Conservation (phyloP, 2,113 vertebrate species). For the Macquaria australasica region DNA sequence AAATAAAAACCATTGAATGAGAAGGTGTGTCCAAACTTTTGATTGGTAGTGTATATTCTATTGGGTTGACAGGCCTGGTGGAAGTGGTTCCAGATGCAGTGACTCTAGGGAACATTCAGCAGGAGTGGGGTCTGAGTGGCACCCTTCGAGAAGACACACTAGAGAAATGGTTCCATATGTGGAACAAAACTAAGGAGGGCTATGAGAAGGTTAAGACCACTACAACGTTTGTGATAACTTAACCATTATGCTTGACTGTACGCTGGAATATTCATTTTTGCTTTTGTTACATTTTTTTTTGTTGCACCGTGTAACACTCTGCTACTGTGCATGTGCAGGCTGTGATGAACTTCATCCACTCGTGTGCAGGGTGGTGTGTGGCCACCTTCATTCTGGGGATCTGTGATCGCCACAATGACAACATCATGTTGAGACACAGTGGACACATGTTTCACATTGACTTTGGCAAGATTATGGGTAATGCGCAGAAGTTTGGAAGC, state of each 20-base stretch:
- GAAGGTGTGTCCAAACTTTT: too few species aligned
- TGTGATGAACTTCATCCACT: conserved; percentile 96
- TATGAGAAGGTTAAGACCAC: conserved; percentile 89
- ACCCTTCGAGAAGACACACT: conserved; percentile 92
- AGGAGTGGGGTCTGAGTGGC: conserved; percentile 92
- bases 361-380: conserved; percentile 96
- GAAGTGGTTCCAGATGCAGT: conserved; percentile 95
- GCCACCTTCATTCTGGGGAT: conserved; percentile 96
- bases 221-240: background rate
- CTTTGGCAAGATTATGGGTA: conserved; percentile 95
- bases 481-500: conserved; percentile 93
- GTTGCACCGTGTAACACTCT: background rate
- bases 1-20: too few species aligned
- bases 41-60: too few species aligned
- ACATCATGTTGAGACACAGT: conserved; percentile 96
- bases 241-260: background rate
- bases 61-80: conserved; percentile 89
- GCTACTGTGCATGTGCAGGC: conserved; percentile 82
- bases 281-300: background rate
- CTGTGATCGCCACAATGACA: conserved; percentile 97
- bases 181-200: conserved; percentile 91
- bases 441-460: conserved; percentile 99
- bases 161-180: conserved; percentile 95
- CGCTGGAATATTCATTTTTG: background rate
- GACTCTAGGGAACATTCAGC: conserved; percentile 94